phyloP scores from a whole-genome alignment of 1,140 invertebrate species.

The Trachelipus rathkii region DNA sequence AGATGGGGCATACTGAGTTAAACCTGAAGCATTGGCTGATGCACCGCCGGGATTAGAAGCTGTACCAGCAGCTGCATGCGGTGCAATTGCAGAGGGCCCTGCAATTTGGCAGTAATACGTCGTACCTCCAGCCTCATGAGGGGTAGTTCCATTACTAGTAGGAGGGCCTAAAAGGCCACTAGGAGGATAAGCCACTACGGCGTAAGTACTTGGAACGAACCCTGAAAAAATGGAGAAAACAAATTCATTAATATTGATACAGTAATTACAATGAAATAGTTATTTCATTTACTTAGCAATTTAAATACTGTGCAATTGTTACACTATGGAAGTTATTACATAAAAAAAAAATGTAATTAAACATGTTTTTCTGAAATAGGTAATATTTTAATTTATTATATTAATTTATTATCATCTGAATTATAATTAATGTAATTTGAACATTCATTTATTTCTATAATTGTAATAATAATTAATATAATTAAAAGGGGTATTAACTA shows the following conservation, averaged over 20 bases:
- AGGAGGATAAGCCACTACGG: not conserved
- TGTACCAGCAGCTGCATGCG: not conserved
- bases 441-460: no score
- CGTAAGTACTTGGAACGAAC: not conserved
- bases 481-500: no score
- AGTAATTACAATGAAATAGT: not conserved
- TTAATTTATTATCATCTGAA: no score
- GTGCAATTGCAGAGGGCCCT: not conserved
- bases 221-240: not conserved
- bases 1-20: not conserved
- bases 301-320: not conserved
- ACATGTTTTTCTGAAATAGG: no score
- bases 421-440: no score
- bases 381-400: no score
- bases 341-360: no score
- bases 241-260: no score
- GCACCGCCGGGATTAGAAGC: not conserved
- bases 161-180: not conserved
- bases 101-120: slow-evolving; percentile 6
- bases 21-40: not conserved
- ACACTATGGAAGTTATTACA: not conserved
- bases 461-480: no score
- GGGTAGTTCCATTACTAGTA: not conserved
- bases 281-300: not conserved
- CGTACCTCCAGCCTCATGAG: not conserved